phyloP scores from a whole-genome alignment of 2,888 invertebrate species.

The Luffia ferchaultella region DNA sequence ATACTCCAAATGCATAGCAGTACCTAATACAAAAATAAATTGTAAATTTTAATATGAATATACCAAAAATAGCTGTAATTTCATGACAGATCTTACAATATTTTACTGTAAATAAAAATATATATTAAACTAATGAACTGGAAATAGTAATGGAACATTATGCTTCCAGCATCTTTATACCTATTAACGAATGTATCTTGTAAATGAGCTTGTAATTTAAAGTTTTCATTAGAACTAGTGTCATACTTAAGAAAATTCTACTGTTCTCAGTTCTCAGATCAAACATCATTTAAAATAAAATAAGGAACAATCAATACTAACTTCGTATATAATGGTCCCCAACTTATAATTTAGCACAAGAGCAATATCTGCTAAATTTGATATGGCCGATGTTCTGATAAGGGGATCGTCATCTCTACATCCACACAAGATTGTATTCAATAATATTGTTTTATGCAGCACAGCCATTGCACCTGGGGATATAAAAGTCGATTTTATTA shows the following conservation, averaged over 20 bases:
- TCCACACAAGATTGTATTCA: slow-evolving; percentile 76
- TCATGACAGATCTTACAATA: no score
- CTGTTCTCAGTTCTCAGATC: no score
- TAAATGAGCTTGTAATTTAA: no score
- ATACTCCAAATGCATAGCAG: slow-evolving; percentile 74
- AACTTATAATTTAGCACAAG: slow-evolving; percentile 76
- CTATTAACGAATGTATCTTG: no score
- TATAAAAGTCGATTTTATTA: slow-evolving; percentile 3
- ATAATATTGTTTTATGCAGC: slow-evolving; percentile 71
- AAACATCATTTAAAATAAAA: no score
- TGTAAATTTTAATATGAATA: slow-evolving; percentile 9
- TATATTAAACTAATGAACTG: slow-evolving; percentile 1
- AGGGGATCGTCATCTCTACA: slow-evolving; percentile 75
- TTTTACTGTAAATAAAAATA: not conserved
- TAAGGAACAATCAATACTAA: no score
- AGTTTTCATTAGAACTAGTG: no score
- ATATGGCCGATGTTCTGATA: slow-evolving; percentile 81
- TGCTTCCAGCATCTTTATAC: no score
- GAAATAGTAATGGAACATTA: no score
- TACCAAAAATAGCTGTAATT: no score
- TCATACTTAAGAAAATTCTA: no score
- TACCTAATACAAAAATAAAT: slow-evolving; percentile 60
- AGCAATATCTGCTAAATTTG: slow-evolving; percentile 85
- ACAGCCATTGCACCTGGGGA: slow-evolving; percentile 75
- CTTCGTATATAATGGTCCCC: slow-evolving; percentile 78